Conservation (phyloP, 2,888 invertebrate genomes). For the Eupithecia subumbrata region DNA sequence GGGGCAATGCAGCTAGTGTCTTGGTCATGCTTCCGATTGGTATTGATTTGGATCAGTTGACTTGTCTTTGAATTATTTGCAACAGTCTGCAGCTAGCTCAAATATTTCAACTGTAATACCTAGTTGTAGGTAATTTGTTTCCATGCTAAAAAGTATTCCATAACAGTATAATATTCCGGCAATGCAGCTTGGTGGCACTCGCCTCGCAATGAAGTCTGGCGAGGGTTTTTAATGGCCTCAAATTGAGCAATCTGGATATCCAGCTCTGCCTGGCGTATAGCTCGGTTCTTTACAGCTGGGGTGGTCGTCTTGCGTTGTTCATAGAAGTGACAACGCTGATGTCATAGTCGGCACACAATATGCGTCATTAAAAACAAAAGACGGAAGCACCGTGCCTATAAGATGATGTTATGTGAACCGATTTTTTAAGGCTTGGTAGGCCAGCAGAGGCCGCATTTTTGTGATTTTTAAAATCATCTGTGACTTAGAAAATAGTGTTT, state of each 20-base stretch:
- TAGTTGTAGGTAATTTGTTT: background rate
- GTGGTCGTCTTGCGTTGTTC: background rate
- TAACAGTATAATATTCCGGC: conserved; percentile 1
- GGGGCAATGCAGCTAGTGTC: background rate
- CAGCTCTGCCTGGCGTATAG: background rate
- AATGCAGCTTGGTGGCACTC: conserved; percentile 5
- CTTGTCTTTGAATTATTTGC: background rate
- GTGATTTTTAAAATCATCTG: no score
- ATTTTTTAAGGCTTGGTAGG: no score
- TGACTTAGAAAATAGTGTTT: no score
- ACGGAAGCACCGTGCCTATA: background rate
- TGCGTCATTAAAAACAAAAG: background rate
- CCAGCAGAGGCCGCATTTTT: no score
- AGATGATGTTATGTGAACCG: background rate
- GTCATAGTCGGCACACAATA: background rate
- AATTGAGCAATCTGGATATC: conserved; percentile 26
- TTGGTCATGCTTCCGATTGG: background rate
- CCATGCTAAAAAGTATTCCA: background rate
- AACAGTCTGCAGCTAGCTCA: no score
- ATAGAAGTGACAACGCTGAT: background rate
- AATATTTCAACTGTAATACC: background rate
- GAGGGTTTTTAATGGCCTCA: conserved; percentile 26
- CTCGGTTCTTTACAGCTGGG: background rate
- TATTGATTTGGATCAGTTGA: background rate
- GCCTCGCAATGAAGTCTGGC: background rate